phyloP scores from a whole-genome alignment of 1,140 invertebrate genomes.

The Armadillidium nasatum region DNA sequence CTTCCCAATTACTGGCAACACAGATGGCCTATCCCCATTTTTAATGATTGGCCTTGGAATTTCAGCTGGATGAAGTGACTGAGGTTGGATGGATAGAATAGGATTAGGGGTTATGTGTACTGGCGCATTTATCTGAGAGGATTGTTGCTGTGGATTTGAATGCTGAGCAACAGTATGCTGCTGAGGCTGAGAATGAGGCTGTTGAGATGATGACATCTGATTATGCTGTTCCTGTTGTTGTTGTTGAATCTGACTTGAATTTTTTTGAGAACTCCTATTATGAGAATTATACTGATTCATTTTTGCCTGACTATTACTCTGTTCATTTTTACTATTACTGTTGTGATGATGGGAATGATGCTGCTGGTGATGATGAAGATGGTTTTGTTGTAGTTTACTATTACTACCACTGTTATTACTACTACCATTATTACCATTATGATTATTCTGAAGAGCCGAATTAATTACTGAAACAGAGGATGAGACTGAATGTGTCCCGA shows the following conservation, averaged over 20 bases:
- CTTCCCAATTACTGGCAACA: not conserved
- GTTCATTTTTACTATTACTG: too few relatives aligned
- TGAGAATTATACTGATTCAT: not conserved
- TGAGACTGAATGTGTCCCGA: constrained; percentile 24
- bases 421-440: too few relatives aligned
- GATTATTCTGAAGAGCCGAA: too few relatives aligned
- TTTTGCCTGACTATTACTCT: too few relatives aligned
- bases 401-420: too few relatives aligned
- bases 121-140: not conserved
- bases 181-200: not conserved
- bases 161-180: not conserved
- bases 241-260: constrained; percentile 7
- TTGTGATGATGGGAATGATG: constrained; percentile 11
- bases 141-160: constrained; percentile 1
- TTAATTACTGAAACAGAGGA: not conserved
- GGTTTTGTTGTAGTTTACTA: not conserved
- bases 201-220: not conserved
- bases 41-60: not conserved
- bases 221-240: not conserved
- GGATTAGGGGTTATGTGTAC: not conserved
- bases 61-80: not conserved
- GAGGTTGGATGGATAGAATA: not conserved
- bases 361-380: constrained; percentile 9
- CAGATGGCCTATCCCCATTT: not conserved
- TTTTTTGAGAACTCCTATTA: not conserved